phyloP scores from a whole-genome alignment of 1,140 invertebrate genomes.

The Rhagoletis pomonella region DNA sequence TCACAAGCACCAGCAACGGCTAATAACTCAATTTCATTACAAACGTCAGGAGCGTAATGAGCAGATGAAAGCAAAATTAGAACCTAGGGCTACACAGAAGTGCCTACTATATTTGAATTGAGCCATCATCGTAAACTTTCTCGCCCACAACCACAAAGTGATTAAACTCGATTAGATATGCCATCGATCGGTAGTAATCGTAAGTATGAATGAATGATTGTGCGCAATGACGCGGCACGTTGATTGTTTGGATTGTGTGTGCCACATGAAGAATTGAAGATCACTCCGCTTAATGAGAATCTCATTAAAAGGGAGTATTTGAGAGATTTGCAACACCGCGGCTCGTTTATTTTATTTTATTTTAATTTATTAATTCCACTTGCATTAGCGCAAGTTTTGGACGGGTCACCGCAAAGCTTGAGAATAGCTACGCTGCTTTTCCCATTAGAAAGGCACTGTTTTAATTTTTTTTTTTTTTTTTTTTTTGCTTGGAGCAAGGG shows the following conservation, averaged over 20 bases:
- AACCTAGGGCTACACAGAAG: neutral
- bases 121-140: neutral
- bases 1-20: too few relatives aligned
- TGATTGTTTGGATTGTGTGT: constrained; percentile 5
- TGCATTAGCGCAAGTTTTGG: neutral
- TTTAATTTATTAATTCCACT: neutral
- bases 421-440: neutral
- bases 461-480: neutral
- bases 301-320: constrained; percentile 9
- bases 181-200: too few relatives aligned
- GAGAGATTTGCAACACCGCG: neutral
- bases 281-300: constrained; percentile 21
- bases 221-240: neutral
- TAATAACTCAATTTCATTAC: neutral
- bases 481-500: neutral
- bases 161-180: too few relatives aligned
- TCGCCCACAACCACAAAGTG: neutral
- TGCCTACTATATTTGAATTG: neutral
- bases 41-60: neutral
- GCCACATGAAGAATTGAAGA: neutral
- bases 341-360: neutral
- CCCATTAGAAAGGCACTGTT: neutral
- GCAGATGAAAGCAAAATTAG: constrained; percentile 6
- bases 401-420: neutral
- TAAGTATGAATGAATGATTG: neutral